Percentiles rank a stretch among this genome's conserved stretches.
Conservation (phyloP, 2,888 invertebrate genomes). For the Plagodis dolabraria region DNA sequence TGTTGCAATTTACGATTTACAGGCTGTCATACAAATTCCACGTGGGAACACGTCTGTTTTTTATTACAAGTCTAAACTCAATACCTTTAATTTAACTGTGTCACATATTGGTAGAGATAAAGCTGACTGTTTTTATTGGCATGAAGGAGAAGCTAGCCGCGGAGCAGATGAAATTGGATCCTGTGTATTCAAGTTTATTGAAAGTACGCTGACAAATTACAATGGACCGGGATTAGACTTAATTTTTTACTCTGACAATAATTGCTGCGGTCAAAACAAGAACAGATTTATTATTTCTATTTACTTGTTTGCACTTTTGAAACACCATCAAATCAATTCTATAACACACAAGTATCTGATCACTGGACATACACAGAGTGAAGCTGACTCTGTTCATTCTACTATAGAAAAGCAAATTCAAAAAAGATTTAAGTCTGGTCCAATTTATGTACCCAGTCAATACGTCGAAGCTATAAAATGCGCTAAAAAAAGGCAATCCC, state of each 20-base stretch:
- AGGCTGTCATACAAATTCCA: slow-evolving; percentile 36
- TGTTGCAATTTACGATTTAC: slow-evolving; percentile 35
- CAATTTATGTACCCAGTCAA: slow-evolving; percentile 9
- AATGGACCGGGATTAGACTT: slow-evolving; percentile 6
- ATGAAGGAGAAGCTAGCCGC: slow-evolving; percentile 28
- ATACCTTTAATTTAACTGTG: background rate
- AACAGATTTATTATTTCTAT: slow-evolving; percentile 19
- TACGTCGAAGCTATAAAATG: background rate
- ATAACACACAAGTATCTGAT: slow-evolving; percentile 27
- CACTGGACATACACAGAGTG: slow-evolving; percentile 24
- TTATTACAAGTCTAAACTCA: slow-evolving; percentile 1
- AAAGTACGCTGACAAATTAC: background rate
- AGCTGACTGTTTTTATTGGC: slow-evolving; percentile 25
- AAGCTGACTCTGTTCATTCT: slow-evolving; percentile 20
- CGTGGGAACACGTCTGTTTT: slow-evolving; percentile 33
- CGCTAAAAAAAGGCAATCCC: slow-evolving; percentile 5
- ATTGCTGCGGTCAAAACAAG: slow-evolving; percentile 25
- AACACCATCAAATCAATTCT: background rate
- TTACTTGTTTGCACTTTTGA: slow-evolving; percentile 1
- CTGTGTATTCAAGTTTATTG: slow-evolving; percentile 24
- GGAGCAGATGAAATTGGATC: slow-evolving; percentile 31
- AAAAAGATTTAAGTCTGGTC: slow-evolving; percentile 6
- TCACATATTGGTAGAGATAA: background rate
- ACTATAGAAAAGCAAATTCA: slow-evolving; percentile 18
- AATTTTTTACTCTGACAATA: slow-evolving; percentile 20